Evolutionary conservation across 2,888 invertebrate species (phyloP), one percentile per base, ranked within the genome.

Genomic region (Cartodere bifasciata): DNA sequence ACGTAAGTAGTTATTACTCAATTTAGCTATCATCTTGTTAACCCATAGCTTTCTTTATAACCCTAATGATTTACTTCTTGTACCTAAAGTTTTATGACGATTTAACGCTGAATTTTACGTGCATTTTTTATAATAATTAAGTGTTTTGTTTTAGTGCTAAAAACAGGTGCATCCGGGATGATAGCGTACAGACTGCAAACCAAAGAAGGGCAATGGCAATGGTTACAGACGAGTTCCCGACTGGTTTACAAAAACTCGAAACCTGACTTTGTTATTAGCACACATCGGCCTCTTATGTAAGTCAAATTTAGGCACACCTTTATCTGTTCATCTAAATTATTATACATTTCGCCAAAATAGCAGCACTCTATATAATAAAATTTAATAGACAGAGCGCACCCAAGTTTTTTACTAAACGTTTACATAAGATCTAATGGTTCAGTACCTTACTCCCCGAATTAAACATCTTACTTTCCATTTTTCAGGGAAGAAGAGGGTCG

Each of bases 241-340:
- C 75, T 98, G 45, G 92, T 97, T 45, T 98, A 97, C 67, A 98
- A 98, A 65, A 98, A 97, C 63, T 95, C 95, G 42, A 98, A 98
- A 60, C 95, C 97, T 1, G 98, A 99, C 60, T 95, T 95, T 59
- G 94, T 98, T 41, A 94, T 97, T 49, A 91, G 94, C 62, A 98
- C 97, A 23, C 98, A 99, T 65, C 72, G 98, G 42, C 92, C 97
- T 37, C 73, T 99, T 27, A 97, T 97, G 98, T 92, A 63, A 76
- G 83, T 73, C 37, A n/a, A n/a, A n/a, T n/a, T n/a, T n/a, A n/a
- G n/a, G n/a, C n/a, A n/a, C n/a, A n/a, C n/a, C n/a, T n/a, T n/a
- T n/a, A n/a, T n/a, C n/a, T n/a, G n/a, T n/a, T n/a, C n/a, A n/a
- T n/a, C n/a, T n/a, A n/a, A n/a, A n/a, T n/a, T n/a, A n/a, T n/a